Conservation (phyloP, 1,140 invertebrate species). For the Amyelois transitella region DNA sequence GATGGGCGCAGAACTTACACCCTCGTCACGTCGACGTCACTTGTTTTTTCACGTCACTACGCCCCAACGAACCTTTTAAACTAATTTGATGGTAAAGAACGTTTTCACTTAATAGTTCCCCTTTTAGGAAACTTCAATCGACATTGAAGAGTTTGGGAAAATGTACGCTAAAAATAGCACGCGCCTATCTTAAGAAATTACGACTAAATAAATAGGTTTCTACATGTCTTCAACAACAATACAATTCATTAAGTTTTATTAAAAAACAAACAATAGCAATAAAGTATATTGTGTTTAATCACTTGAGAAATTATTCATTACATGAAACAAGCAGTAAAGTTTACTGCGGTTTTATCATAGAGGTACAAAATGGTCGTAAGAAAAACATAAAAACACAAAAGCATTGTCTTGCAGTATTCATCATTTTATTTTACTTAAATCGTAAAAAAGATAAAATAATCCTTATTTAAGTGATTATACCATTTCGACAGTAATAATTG, state of each 20-base stretch:
- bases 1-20: slow-evolving; percentile 3
- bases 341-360: slow-evolving; percentile 1
- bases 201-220: too few species aligned
- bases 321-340: neutral
- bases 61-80: slow-evolving; percentile 7
- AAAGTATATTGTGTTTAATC: too few species aligned
- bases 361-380: neutral
- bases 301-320: neutral
- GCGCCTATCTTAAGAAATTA: neutral
- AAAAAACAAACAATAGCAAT: too few species aligned
- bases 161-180: neutral
- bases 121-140: neutral
- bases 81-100: slow-evolving; percentile 5
- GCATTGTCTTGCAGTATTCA: slow-evolving; percentile 2
- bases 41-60: slow-evolving; percentile 8
- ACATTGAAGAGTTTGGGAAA: neutral
- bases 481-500: neutral
- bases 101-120: neutral
- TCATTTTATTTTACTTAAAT: neutral
- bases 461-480: neutral
- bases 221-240: too few species aligned
- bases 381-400: neutral
- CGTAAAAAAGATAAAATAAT: neutral
- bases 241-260: too few species aligned
- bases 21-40: slow-evolving; percentile 8